phyloP scores from a whole-genome alignment of 35 echinoderm and acorn worm genomes.

The Heliocidaris tuberculata region DNA sequence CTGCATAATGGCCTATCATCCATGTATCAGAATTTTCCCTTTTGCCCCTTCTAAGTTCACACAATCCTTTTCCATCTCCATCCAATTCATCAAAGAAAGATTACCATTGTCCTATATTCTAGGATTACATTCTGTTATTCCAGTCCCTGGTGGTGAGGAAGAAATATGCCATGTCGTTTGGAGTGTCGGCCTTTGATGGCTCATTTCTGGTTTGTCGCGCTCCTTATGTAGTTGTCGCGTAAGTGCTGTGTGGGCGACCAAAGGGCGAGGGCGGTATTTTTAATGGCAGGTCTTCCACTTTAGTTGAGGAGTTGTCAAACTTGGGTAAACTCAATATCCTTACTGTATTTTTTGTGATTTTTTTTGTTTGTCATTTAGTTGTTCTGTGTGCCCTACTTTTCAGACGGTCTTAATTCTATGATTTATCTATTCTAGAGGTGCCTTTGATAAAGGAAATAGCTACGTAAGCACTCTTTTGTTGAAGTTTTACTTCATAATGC shows the following conservation, averaged over 20 bases:
- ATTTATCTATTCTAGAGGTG: too few relatives aligned
- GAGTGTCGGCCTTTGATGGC: background rate
- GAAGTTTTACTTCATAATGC: too few relatives aligned
- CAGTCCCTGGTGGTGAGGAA: background rate
- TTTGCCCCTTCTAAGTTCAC: background rate
- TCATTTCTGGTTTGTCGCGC: background rate
- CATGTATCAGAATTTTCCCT: background rate
- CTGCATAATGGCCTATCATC: background rate
- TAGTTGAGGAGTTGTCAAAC: background rate
- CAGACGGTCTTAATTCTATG: too few relatives aligned
- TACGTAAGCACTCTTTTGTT: too few relatives aligned
- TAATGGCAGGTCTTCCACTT: background rate
- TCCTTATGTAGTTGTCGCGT: background rate
- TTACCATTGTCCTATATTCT: background rate
- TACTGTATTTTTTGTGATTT: too few relatives aligned
- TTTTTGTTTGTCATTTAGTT: too few relatives aligned
- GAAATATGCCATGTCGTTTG: background rate
- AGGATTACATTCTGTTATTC: background rate
- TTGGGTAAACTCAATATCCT: background rate
- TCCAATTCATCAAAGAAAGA: slow-evolving; percentile 10
- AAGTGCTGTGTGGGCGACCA: background rate
- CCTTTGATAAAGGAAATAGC: too few relatives aligned
- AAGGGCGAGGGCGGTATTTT: background rate
- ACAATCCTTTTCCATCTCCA: background rate
- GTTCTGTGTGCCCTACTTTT: too few relatives aligned